These are phyloP conservation scores for Neolamprologus sp. DNA, from an alignment of 2,113 vertebrate genomes.

Conservation along the genomic window DNA sequence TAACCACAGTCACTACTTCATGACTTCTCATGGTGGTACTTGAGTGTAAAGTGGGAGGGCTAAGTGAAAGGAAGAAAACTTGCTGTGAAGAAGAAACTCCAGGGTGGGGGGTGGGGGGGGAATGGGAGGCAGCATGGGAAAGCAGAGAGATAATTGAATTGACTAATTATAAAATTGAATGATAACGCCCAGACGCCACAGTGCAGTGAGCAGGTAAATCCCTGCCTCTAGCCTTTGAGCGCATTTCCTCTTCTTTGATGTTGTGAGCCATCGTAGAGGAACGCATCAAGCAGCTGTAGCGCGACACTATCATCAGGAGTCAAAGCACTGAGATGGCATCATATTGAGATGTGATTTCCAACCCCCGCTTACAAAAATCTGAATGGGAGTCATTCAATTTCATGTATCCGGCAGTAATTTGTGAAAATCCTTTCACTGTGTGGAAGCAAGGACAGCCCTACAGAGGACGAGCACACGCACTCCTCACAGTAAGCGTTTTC, in stretches of 20 bases:
- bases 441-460: background rate
- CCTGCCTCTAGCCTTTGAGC: background rate
- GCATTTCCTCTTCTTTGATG: background rate
- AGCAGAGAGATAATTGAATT: background rate
- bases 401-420: background rate
- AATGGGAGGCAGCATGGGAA: background rate
- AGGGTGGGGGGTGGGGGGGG: rapidly evolving
- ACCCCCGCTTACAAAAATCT: background rate
- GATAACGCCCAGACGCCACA: background rate
- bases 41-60: background rate
- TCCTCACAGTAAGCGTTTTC: background rate
- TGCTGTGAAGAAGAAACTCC: background rate
- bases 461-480: background rate
- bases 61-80: background rate
- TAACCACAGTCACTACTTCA: background rate
- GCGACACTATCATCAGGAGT: background rate
- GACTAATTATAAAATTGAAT: background rate
- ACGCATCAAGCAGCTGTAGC: background rate
- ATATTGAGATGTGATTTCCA: background rate
- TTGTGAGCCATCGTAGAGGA: background rate
- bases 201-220: background rate
- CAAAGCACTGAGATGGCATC: background rate
- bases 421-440: background rate
- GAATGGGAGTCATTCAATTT: background rate
- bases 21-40: background rate